A percentile compares a stretch with the other conserved stretches of the same genome.
Evolutionary conservation across 2,888 invertebrate species (phyloP).

Genomic region (Ceriagrion tenellum): DNA sequence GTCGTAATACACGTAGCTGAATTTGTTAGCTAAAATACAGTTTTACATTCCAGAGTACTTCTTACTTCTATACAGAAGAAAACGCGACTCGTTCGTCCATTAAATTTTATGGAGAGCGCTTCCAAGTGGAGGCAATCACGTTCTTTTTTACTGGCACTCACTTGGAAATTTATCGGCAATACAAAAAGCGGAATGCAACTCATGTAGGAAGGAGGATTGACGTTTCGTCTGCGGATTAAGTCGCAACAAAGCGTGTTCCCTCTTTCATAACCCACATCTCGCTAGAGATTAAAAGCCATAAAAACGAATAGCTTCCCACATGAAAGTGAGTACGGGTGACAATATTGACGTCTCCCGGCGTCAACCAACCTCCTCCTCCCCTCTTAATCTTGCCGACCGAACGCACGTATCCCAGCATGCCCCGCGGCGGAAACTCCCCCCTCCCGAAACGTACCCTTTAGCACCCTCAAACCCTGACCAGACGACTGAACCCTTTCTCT

Average conservation of each 20-base stretch:
- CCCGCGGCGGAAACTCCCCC: not conserved
- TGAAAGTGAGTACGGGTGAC: not conserved
- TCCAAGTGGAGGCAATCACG: not conserved
- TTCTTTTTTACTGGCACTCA: not conserved
- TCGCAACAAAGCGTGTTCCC: not conserved
- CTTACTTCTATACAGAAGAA: too few species aligned
- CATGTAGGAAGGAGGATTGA: not conserved
- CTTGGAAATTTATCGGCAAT: not conserved
- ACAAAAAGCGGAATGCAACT: not conserved
- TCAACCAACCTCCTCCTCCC: not conserved
- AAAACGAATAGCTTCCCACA: not conserved
- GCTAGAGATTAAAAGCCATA: not conserved
- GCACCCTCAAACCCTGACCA: not conserved
- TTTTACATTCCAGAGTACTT: too few species aligned
- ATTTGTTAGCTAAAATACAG: too few species aligned
- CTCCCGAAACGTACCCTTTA: not conserved
- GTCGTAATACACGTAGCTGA: too few species aligned
- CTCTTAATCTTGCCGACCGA: not conserved
- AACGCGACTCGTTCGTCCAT: not conserved
- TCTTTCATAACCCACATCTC: not conserved
- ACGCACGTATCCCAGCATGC: not conserved
- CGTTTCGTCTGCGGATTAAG: not conserved
- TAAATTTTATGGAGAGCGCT: not conserved
- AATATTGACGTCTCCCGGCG: not conserved
- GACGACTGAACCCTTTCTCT: conserved; percentile 1